Evolutionary conservation across 1,140 invertebrate species (phyloP), one percentile per base, ranked within the genome.

Genomic region (Hypsibius dujardini): DNA sequence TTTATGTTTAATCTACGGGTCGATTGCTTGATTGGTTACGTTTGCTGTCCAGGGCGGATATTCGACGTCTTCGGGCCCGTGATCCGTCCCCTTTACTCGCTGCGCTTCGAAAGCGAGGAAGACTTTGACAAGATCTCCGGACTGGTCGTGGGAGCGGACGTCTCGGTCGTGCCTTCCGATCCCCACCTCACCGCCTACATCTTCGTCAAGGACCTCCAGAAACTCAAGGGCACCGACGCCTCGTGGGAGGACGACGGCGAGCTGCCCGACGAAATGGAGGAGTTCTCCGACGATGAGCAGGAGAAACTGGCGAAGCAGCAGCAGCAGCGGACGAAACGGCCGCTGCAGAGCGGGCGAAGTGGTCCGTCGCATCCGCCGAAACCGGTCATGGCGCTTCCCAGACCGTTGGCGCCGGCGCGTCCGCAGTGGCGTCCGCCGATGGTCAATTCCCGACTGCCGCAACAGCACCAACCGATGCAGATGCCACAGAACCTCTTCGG

Each of bases 101-200:
- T 67, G 3, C 62, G 62, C 42, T 67, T 67, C 42, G 12, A 45
- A 45, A 42, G 12, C 62, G 62, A 12, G 3, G 62, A 67, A 67
- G 42, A 67, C 62, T 12, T 56, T n/a, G 50, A 56, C 7, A 67
- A 15, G 12, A 7, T 45, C 62, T 7, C 12, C 12, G 62, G 42
- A 7, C 3, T 67, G 62, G 3, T 7, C 12, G 45, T 67, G 3
- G 62, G 62, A 7, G 45, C 42, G 12, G 62, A 67, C 62, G 42
- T 45, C 62, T 67, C 45, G 12, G 62, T 42, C 12, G 12, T 45
- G 3, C 62, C 62, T 42, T 7, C 62, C 12, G 62, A 67, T 42
- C 62, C 62, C 45, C 62, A 67, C 12, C 62, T 67, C 3, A 67
- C 62, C 3, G 12, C 62, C 62, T 67, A 67, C 62, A 42, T 67